These are phyloP conservation scores for Tigriopus californicus DNA, from an alignment of 2,888 invertebrate species.

Conservation along the genomic window DNA sequence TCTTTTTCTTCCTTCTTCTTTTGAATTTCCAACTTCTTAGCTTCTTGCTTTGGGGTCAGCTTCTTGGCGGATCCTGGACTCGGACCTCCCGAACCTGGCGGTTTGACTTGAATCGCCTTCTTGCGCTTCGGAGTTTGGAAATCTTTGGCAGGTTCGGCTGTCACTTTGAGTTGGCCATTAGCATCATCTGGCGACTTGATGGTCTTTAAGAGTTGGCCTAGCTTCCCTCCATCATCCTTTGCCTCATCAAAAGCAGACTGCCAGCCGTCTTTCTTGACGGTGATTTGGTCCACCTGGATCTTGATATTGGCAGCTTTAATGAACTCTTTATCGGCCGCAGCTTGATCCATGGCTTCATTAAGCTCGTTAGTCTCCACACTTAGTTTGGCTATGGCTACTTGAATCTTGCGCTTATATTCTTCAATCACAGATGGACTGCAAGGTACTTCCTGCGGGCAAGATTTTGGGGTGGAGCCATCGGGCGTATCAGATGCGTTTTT, in stretches of 20 bases:
- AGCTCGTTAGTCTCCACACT: background rate
- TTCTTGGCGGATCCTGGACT: background rate
- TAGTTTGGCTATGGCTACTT: background rate
- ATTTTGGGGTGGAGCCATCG: no score
- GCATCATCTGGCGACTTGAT: no score
- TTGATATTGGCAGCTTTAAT: background rate
- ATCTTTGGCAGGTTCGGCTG: no score
- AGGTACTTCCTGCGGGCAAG: no score
- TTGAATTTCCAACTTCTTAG: background rate
- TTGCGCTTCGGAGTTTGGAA: no score
- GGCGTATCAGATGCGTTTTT: no score
- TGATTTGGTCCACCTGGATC: background rate
- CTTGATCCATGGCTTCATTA: constrained; percentile 1
- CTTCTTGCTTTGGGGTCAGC: background rate
- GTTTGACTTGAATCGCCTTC: no score
- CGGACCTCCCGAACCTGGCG: no score
- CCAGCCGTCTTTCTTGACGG: background rate
- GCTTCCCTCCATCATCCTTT: background rate
- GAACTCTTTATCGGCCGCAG: background rate
- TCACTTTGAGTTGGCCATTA: no score
- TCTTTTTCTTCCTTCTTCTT: constrained; percentile 4
- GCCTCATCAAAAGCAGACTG: background rate
- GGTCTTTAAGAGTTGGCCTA: no score
- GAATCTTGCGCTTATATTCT: background rate
- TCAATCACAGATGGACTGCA: no score